Conservation (phyloP, 2,888 invertebrate species). For the Synanthedon tipuliformis region DNA sequence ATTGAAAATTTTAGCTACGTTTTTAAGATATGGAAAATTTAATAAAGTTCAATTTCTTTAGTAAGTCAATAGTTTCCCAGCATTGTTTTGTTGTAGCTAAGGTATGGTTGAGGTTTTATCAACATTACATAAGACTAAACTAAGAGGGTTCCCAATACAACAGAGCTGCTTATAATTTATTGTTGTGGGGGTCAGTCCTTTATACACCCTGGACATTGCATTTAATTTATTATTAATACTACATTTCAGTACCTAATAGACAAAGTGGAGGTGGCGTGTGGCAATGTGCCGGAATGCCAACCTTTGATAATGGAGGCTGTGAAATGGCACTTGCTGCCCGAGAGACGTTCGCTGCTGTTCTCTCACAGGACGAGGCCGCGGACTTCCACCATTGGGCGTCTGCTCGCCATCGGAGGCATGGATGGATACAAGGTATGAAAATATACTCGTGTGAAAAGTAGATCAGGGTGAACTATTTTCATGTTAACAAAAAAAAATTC, state of each 20-base stretch:
- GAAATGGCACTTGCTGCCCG: conserved; percentile 92
- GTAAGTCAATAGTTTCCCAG: too few species aligned
- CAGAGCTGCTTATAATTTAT: too few species aligned
- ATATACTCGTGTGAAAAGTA: not conserved
- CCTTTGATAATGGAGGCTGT: conserved; percentile 93
- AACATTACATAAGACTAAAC: too few species aligned
- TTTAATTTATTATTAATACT: too few species aligned
- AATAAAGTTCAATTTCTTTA: conserved; percentile 10
- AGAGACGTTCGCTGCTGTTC: conserved; percentile 81
- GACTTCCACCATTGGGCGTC: conserved; percentile 89
- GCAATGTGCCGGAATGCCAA: conserved; percentile 80
- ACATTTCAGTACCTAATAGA: conserved; percentile 83
- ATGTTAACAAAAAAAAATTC: too few species aligned
- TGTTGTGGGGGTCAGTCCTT: not conserved
- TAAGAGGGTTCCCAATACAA: too few species aligned
- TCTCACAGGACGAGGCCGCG: conserved; percentile 87
- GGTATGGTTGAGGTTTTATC: too few species aligned
- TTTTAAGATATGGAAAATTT: not conserved
- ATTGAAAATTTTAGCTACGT: too few species aligned
- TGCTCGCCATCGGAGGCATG: conserved; percentile 93
- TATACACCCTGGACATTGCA: not conserved
- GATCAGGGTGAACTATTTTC: too few species aligned
- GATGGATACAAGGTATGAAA: conserved; percentile 84
- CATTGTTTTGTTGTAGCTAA: too few species aligned
- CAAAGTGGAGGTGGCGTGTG: conserved; percentile 79